Percentiles rank a stretch among this genome's conserved stretches.
Conservation (phyloP, 2,888 invertebrate species). For the Stratiomys singularior region DNA sequence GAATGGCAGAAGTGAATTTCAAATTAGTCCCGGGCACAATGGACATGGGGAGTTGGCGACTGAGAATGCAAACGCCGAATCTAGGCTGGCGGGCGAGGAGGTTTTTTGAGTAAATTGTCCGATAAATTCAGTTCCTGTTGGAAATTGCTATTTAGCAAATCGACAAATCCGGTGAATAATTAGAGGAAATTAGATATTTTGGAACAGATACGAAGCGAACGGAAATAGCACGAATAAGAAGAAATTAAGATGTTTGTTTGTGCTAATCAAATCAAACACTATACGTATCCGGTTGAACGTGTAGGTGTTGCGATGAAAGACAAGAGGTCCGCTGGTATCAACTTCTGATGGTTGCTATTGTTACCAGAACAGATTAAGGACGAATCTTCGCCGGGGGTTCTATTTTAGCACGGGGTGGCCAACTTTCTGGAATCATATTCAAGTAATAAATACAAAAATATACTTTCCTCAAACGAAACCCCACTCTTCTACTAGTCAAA, state of each 20-base stretch:
- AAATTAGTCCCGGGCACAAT: background rate
- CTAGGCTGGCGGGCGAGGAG: background rate
- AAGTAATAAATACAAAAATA: no score
- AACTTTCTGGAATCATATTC: no score
- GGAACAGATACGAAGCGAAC: background rate
- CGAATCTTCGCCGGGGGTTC: no score
- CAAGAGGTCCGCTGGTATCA: no score
- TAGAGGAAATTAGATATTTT: conserved; percentile 8
- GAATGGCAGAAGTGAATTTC: background rate
- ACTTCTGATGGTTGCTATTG: no score
- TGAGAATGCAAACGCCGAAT: background rate
- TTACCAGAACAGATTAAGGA: no score
- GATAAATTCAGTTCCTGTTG: conserved; percentile 34
- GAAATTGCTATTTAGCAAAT: conserved; percentile 18
- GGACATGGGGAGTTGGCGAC: background rate
- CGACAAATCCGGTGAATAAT: conserved; percentile 7
- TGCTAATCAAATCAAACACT: background rate
- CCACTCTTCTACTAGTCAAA: no score
- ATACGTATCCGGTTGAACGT: no score
- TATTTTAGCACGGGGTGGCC: no score
- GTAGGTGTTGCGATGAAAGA: no score
- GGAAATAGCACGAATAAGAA: background rate
- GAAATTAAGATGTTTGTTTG: background rate
- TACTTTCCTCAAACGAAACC: no score
- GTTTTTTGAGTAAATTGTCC: conserved; percentile 33